These are phyloP conservation scores for Tamias sibiricus DNA, from an alignment of 2,113 vertebrate genomes.

Conservation along the genomic window DNA sequence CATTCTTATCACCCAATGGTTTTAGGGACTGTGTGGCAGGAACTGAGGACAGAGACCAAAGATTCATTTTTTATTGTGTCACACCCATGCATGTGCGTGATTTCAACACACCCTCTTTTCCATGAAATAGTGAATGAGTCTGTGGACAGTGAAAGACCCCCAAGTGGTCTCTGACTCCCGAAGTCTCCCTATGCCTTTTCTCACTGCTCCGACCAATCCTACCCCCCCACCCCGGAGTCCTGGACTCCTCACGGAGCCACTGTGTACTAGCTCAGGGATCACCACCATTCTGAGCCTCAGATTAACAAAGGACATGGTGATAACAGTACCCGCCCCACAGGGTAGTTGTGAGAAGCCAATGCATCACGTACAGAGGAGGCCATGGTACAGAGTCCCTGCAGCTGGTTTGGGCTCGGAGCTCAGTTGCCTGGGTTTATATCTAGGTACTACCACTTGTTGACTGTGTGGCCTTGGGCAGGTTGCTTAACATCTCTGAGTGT, in stretches of 20 bases:
- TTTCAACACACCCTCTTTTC: neutral
- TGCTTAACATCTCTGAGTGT: neutral
- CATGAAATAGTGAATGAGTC: neutral
- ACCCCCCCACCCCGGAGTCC: neutral
- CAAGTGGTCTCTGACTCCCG: neutral
- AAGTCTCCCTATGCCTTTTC: neutral
- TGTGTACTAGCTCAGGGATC: neutral
- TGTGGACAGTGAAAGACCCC: neutral
- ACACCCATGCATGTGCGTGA: neutral
- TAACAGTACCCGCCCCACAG: accelerated
- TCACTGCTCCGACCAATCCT: neutral
- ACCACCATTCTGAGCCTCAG: neutral
- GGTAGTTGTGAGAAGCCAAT: neutral
- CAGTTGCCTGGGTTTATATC: neutral
- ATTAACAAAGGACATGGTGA: neutral
- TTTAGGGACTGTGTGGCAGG: neutral
- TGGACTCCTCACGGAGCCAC: neutral
- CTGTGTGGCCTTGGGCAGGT: neutral
- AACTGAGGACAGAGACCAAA: neutral
- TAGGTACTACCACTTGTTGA: neutral
- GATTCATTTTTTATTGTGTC: slow-evolving; percentile 40
- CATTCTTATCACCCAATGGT: neutral
- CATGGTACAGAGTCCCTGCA: neutral
- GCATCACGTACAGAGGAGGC: neutral
- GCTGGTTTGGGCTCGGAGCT: neutral